Evolutionary conservation across 2,888 invertebrate genomes (phyloP), one percentile per base, ranked within the genome.

Genomic region (Micropterix aruncella): DNA sequence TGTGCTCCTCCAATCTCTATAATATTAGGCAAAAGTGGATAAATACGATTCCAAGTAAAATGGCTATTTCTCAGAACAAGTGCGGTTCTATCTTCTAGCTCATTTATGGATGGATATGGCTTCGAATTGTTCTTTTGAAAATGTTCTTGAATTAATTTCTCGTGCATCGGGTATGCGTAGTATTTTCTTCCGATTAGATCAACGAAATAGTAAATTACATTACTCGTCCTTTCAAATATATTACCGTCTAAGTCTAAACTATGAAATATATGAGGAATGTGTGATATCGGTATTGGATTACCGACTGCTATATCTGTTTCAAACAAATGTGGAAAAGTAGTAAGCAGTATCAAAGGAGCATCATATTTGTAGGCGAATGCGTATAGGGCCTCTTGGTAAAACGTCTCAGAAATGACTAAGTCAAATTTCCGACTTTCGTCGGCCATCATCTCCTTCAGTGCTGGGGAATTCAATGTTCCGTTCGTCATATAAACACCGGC

Each of bases 1-100:
- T 77, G 76, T 42, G 75, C 56, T 19, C 76, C 77, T 12, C 72
- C 75, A 3, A 75, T 66, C 42, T 72, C 62, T 14, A 75, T 56
- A 50, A 73, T 57, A 2, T 60, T 60, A 2, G 65, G 59, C 1
- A 64, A 60, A 0, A 59, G 55, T n/a, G 73, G 68, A 40, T 66
- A 58, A 4, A 66, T 52, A 2, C 65, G 64, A 37, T 64, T 62
- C 27, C 73, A 50, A 3, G 65, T 62, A 19, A 63, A 58, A 55
- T 74, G 66, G 40, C 65, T 64, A 53, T 75, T 74, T 0, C 66
- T 53, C 39, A 75, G 50, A 40, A 70, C 57, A 9, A 70, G 52
- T 1, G 70, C 66, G 9, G 70, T 55, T 44, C 63, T 63, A 36
- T 57, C 61, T 46, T 71, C 66, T 51, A 74, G 53, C 44, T 62